A percentile compares a stretch with the other conserved stretches of the same genome.
Conservation (phyloP, 2,113 vertebrate genomes). For the Spheniscus mendiculus region DNA sequence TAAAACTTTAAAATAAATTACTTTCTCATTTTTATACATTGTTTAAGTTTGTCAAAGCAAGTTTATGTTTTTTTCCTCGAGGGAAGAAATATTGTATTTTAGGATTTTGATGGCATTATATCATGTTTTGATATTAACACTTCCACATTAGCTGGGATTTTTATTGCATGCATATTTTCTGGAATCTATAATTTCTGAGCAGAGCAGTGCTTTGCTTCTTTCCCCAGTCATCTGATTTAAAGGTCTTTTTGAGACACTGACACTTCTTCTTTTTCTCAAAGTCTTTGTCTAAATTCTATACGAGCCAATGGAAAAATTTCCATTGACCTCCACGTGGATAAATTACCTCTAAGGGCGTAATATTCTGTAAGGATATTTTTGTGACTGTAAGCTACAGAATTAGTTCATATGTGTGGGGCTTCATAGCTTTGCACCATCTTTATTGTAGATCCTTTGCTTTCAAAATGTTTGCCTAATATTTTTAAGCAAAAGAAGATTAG, state of each 20-base stretch:
- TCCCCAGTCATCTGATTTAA: not conserved
- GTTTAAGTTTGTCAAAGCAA: not conserved
- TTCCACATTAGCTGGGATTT: not conserved
- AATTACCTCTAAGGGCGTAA: not conserved
- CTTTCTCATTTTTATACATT: not conserved
- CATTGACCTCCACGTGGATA: fast-evolving
- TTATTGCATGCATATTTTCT: not conserved
- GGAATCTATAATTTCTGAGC: not conserved
- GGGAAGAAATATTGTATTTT: not conserved
- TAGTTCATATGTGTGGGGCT: not conserved
- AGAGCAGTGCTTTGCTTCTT: not conserved
- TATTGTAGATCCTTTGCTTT: not conserved
- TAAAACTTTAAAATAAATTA: not conserved
- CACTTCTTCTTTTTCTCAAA: not conserved
- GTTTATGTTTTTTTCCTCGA: not conserved
- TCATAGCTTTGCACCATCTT: not conserved
- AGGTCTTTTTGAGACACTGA: not conserved
- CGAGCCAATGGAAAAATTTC: not conserved
- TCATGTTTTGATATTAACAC: not conserved
- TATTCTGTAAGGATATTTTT: not conserved
- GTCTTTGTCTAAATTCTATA: not conserved
- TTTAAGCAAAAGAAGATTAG: not conserved
- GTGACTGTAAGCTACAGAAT: not conserved
- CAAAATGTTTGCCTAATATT: not conserved
- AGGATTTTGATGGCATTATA: not conserved